phyloP scores from a whole-genome alignment of 2,888 invertebrate species.

The Drosophila acutilabella region DNA sequence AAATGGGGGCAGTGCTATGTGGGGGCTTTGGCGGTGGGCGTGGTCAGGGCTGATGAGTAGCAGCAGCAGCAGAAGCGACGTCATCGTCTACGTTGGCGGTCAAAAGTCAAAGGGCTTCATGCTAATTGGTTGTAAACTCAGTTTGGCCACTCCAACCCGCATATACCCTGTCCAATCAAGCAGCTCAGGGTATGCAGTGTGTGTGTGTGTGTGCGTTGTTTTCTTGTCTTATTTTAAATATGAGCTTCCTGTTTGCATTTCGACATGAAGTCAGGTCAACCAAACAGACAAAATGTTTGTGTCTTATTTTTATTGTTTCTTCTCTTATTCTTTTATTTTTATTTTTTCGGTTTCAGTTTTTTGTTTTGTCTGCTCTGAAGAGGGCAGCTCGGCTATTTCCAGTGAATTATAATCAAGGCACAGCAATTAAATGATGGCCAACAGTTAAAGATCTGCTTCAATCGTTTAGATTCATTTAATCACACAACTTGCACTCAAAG shows the following conservation, averaged over 20 bases:
- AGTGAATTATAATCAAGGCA: slow-evolving; percentile 62
- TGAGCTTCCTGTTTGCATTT: slow-evolving; percentile 71
- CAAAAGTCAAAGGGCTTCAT: slow-evolving; percentile 67
- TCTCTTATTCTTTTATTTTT: slow-evolving; percentile 2
- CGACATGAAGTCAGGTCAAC: slow-evolving; percentile 34
- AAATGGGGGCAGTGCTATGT: not conserved
- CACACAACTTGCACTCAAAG: slow-evolving; percentile 4
- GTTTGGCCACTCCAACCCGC: not conserved
- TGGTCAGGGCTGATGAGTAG: slow-evolving; percentile 18
- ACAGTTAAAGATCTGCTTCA: slow-evolving; percentile 32
- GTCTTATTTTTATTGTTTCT: slow-evolving; percentile 17
- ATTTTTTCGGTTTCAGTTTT: not conserved
- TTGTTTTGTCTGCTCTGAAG: slow-evolving; percentile 14
- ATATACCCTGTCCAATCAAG: not conserved
- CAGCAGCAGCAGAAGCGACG: slow-evolving; percentile 31
- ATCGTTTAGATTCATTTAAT: slow-evolving; percentile 16
- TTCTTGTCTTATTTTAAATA: slow-evolving; percentile 67
- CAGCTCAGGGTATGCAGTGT: slow-evolving; percentile 22
- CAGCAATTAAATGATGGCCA: slow-evolving; percentile 61
- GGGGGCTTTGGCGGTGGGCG: slow-evolving; percentile 4
- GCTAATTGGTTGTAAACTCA: slow-evolving; percentile 62
- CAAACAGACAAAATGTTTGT: slow-evolving; percentile 45
- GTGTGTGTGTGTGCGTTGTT: slow-evolving; percentile 23
- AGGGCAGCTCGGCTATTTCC: slow-evolving; percentile 45
- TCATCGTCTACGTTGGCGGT: slow-evolving; percentile 45